Percentiles rank a stretch among this genome's conserved stretches.
Evolutionary conservation across 2,888 invertebrate species (phyloP).

Genomic region (Sylvicola cinctus): DNA sequence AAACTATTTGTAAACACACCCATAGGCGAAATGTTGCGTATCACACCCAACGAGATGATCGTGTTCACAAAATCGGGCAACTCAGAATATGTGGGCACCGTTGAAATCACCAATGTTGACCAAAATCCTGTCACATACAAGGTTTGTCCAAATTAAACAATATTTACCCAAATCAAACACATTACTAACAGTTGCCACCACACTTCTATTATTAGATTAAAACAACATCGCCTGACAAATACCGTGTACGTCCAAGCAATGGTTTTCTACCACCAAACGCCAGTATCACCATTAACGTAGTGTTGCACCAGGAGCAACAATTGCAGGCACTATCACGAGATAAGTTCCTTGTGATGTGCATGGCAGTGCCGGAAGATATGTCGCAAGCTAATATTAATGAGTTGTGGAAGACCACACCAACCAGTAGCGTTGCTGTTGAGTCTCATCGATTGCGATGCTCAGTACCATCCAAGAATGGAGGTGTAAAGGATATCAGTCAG

Average conservation of each 20-base stretch:
- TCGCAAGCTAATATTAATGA: conserved; percentile 1
- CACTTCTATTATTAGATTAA: conserved; percentile 36
- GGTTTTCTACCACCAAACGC: conserved; percentile 49
- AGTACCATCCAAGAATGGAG: conserved; percentile 22
- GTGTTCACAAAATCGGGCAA: conserved; percentile 39
- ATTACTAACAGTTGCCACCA: not conserved
- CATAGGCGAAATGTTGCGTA: conserved; percentile 33
- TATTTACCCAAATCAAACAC: no score
- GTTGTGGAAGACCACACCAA: conserved; percentile 22
- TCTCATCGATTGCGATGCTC: conserved; percentile 49
- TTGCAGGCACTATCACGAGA: conserved; percentile 46
- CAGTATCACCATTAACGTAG: conserved; percentile 43
- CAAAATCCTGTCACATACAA: conserved; percentile 41
- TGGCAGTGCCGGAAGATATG: conserved; percentile 36
- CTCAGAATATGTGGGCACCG: conserved; percentile 42
- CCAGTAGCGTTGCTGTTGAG: conserved; percentile 33
- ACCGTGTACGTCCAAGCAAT: conserved; percentile 74
- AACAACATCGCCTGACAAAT: conserved; percentile 90
- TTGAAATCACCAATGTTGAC: conserved; percentile 49
- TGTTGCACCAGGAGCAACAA: conserved; percentile 52
- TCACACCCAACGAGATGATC: conserved; percentile 49
- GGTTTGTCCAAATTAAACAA: conserved; percentile 25
- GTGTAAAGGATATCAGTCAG: not conserved
- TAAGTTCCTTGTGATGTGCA: conserved; percentile 75
- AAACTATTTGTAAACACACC: no score